A percentile compares a stretch with the other conserved stretches of the same genome.
Conservation (phyloP, 2,888 invertebrate species). For the Pinctada fucata region DNA sequence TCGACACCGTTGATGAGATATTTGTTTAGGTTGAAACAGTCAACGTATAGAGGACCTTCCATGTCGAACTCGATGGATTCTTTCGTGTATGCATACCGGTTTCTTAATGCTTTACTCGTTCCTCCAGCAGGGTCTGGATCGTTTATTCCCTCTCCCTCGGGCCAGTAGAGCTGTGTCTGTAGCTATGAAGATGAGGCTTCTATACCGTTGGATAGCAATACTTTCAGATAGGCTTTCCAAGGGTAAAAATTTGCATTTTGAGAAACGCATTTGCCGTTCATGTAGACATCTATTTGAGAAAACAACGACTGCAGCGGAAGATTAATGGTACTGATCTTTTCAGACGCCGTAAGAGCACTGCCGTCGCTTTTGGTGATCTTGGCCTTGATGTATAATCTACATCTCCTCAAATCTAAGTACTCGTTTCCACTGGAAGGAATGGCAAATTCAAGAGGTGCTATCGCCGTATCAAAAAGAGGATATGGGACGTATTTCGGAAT, state of each 20-base stretch:
- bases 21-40: constrained; percentile 24
- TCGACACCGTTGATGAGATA: constrained; percentile 37
- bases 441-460: constrained; percentile 1
- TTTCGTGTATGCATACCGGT: constrained; percentile 9
- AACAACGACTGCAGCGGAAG: constrained; percentile 30
- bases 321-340: constrained; percentile 32
- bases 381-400: constrained; percentile 5
- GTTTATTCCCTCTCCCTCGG: constrained; percentile 14
- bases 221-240: constrained; percentile 27
- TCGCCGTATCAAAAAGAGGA: constrained; percentile 19
- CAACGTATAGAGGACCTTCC: not conserved
- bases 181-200: not conserved
- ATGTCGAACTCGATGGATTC: too few relatives aligned
- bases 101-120: constrained; percentile 7
- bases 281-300: constrained; percentile 19
- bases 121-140: constrained; percentile 3
- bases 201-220: constrained; percentile 8
- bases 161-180: constrained; percentile 22
- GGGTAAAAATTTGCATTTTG: too few relatives aligned
- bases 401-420: constrained; percentile 29
- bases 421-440: constrained; percentile 15
- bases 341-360: constrained; percentile 11
- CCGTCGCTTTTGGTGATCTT: constrained; percentile 14
- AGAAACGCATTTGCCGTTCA: too few relatives aligned
- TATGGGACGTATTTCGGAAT: constrained; percentile 18